Base-by-base conservation (phyloP, 2,888 invertebrate species). In the Dynastes grantii region DNA sequence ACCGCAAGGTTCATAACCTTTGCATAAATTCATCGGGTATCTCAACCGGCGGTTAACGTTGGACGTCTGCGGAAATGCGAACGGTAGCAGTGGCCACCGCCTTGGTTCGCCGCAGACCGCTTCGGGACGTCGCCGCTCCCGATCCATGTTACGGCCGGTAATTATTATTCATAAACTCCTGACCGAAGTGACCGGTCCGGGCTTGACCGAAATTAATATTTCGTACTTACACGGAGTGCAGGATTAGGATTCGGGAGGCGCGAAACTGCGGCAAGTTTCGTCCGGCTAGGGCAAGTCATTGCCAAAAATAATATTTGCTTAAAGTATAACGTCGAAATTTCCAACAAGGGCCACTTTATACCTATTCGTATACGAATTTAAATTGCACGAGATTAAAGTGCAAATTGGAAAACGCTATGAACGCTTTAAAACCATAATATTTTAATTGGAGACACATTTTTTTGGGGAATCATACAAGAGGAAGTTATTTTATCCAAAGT, bases 131-230 rank as follows among this genome's bases (percentile, higher is more conserved):
- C 85, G 84, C 84, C 85, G 45, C 45, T 45, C 45, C 83, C 83
- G 85, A 86, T 85, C 87, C 88, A 87, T 87, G 87, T 88, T 88
- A 86, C 87, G 86, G 87, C 87, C 87, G 85, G 87, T 88, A 88
- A 88, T 88, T 88, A 88, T 88, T 88, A 88, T 88, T 88, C 88
- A 88, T 88, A 88, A 87, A 87, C 85, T 85, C 83, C 84, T 85
- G 84, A 86, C 87, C 87, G 84, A 84, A 84, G 84, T 87, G 87
- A 86, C 87, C 87, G 86, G 85, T 86, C 86, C 85, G 83, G 84
- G 84, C 85, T 85, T 86, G 84, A 85, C 85, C 86, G 82, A 87
- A 88, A 88, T 88, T 88, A 88, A 88, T 88, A 88, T 87, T 86
- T 82, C 80, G 83, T 83, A 81, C 82, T 83, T 82, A 83, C 80